A percentile compares a stretch with the other conserved stretches of the same genome.
Evolutionary conservation across 2,797 vertebrate species (phyloP).

Genomic region (Halcyon badia): DNA sequence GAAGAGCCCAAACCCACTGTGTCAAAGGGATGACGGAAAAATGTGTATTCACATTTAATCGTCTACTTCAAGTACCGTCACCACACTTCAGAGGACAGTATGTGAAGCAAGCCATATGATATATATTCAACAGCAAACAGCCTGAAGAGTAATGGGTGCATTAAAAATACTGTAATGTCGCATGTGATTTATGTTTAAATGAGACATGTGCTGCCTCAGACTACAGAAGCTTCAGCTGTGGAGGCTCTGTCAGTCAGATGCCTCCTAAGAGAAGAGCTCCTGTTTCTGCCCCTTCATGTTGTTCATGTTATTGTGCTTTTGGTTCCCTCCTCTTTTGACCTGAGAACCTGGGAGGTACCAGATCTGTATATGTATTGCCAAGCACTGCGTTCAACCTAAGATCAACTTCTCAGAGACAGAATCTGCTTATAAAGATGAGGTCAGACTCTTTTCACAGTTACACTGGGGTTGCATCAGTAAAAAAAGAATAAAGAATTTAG

Average conservation of each 20-base stretch:
- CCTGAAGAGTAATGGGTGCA: not conserved
- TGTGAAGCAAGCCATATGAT: not conserved
- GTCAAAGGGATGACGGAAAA: not conserved
- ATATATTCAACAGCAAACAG: not conserved
- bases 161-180: not conserved
- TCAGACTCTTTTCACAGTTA: not conserved
- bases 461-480: not conserved
- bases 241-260: not conserved
- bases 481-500: not conserved
- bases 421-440: not conserved
- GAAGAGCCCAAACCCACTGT: not conserved
- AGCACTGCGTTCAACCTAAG: not conserved
- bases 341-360: not conserved
- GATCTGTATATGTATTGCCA: not conserved
- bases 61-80: not conserved
- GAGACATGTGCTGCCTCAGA: not conserved
- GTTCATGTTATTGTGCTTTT: not conserved
- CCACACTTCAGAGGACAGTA: not conserved
- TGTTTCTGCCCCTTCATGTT: not conserved
- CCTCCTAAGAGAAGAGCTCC: not conserved
- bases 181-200: not conserved
- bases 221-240: constrained; percentile 5
- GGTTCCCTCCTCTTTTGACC: not conserved
- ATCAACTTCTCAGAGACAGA: not conserved
- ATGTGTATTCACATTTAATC: not conserved